phyloP scores from a whole-genome alignment of 2,888 invertebrate genomes.

The Euzophera pinguis region DNA sequence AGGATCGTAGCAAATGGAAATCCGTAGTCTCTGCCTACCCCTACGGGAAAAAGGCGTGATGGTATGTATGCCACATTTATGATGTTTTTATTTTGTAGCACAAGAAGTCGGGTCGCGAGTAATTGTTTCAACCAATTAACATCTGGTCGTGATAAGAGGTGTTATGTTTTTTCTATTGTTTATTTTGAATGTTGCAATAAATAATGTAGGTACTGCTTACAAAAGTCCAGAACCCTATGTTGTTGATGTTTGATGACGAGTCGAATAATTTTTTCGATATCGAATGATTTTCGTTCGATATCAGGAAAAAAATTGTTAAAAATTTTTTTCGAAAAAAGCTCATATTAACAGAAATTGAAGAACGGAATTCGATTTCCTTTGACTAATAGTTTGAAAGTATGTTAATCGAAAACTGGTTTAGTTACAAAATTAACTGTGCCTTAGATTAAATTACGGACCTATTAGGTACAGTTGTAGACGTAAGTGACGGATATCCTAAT shows the following conservation, averaged over 20 bases:
- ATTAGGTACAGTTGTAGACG: background rate
- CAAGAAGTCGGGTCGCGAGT: background rate
- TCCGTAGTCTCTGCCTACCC: no score
- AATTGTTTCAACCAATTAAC: background rate
- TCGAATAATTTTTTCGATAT: no score
- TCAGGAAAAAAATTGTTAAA: no score
- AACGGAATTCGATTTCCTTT: background rate
- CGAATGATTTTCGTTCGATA: no score
- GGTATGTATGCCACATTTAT: background rate
- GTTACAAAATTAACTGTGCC: background rate
- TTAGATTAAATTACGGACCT: background rate
- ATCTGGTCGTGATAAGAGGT: background rate
- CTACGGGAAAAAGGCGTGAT: no score
- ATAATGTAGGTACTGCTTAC: no score
- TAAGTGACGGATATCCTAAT: constrained; percentile 1
- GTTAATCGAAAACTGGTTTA: background rate
- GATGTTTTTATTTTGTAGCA: background rate
- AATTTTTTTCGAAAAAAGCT: no score
- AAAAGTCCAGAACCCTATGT: no score
- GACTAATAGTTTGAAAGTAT: background rate
- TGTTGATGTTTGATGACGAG: no score
- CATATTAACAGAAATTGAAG: background rate
- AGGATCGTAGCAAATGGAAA: no score
- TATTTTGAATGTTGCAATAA: background rate
- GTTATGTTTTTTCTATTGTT: background rate